phyloP scores from a whole-genome alignment of 2,113 vertebrate species.

The Mustela lutreola region DNA sequence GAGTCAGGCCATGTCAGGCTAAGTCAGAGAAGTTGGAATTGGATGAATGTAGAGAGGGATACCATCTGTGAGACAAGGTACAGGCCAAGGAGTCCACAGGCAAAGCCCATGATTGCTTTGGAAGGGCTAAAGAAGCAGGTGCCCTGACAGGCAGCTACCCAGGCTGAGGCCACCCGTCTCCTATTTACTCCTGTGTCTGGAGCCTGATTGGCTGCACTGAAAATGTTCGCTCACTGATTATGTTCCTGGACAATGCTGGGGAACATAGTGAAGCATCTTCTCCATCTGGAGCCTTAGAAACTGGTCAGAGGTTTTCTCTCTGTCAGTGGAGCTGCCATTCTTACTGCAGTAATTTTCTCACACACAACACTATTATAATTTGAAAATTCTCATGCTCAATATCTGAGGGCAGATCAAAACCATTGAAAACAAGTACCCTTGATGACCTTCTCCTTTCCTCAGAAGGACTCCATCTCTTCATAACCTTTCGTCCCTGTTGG shows the following conservation, averaged over 20 bases:
- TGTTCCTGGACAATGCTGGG: not conserved
- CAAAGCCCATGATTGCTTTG: not conserved
- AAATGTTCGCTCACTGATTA: not conserved
- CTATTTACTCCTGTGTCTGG: not conserved
- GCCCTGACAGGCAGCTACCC: not conserved
- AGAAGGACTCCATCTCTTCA: not conserved
- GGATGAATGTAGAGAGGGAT: not conserved
- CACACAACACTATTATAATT: not conserved
- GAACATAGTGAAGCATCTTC: not conserved
- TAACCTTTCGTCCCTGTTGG: not conserved
- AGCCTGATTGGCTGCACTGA: not conserved
- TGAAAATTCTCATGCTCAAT: not conserved
- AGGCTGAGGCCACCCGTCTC: not conserved
- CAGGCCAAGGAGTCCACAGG: not conserved
- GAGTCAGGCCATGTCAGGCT: not conserved
- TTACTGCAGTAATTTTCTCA: not conserved
- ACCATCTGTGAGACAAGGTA: not conserved
- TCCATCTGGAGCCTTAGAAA: slow-evolving; percentile 2
- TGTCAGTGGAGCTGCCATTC: not conserved
- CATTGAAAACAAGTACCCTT: not conserved
- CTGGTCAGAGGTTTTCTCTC: not conserved
- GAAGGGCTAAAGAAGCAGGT: not conserved
- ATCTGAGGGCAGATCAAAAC: not conserved
- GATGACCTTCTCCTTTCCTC: not conserved
- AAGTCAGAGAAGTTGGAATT: not conserved